Percentiles rank a stretch among this genome's conserved stretches.
Evolutionary conservation across 2,888 invertebrate species (phyloP).

Genomic region (Stenodera caucasica): DNA sequence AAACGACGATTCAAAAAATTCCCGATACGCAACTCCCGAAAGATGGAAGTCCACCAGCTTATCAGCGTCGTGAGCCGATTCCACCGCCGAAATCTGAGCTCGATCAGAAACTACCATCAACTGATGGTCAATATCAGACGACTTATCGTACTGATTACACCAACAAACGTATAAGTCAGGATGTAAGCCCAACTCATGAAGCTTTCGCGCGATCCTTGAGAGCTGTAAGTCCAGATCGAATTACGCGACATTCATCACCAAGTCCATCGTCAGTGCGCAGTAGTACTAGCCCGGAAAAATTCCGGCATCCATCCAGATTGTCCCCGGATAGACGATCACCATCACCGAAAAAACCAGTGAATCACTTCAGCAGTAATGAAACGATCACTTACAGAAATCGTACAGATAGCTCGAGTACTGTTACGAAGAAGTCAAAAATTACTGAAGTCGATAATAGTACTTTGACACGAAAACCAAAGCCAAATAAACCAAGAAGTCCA

Average conservation of each 20-base stretch:
- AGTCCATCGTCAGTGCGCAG: slow-evolving; percentile 60
- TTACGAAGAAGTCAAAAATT: slow-evolving; percentile 31
- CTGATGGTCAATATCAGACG: slow-evolving; percentile 61
- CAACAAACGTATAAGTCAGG: slow-evolving; percentile 62
- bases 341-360: slow-evolving; percentile 39
- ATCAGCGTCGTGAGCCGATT: slow-evolving; percentile 41
- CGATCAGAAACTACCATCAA: slow-evolving; percentile 45
- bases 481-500: slow-evolving; percentile 38
- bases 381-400: slow-evolving; percentile 36
- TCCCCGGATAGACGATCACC: slow-evolving; percentile 42
- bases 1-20: too few species aligned
- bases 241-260: slow-evolving; percentile 59
- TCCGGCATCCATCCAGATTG: slow-evolving; percentile 38
- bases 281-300: slow-evolving; percentile 55
- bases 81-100: slow-evolving; percentile 45
- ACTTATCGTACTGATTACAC: slow-evolving; percentile 64
- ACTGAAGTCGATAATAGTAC: slow-evolving; percentile 38
- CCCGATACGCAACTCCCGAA: too few species aligned
- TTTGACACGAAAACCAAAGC: slow-evolving; percentile 38
- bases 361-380: slow-evolving; percentile 41
- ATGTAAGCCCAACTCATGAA: slow-evolving; percentile 72
- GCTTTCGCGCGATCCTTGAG: slow-evolving; percentile 75
- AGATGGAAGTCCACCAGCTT: not conserved
- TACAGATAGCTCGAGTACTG: slow-evolving; percentile 24
- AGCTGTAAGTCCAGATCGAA: slow-evolving; percentile 63